Evolutionary conservation across 2,888 invertebrate genomes (phyloP), one percentile per base, ranked within the genome.

Genomic region (Eupithecia abbreviata): DNA sequence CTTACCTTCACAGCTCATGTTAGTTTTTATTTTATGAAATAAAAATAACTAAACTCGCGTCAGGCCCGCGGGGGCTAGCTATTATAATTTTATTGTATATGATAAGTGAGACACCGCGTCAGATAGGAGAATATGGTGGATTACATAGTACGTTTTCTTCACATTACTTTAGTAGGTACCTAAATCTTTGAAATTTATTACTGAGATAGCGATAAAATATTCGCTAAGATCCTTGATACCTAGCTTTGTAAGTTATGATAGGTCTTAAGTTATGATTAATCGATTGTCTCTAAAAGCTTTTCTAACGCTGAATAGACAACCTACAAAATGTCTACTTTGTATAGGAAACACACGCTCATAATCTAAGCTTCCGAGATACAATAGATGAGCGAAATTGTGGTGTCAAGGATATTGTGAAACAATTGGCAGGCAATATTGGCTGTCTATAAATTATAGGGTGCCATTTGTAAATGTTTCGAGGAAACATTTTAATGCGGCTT

Each of bases 271-370:
- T 79, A 77, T 81, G 80, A 78, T 79, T 79, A 77, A 81, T 79
- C 75, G 81, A 79, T 81, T 81, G 77, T 80, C 78, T 70, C 65
- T 18, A 71, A 80, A 77, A 78, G 82, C 81, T 79, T 78, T 80
- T 72, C 70, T 72, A 75, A 78, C 78, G 76, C 72, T 51, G 47
- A 75, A 45, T 68, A 79, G 72, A 81, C 79, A 80, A 71, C 71
- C 70, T 73, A 73, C 74, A 72, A 78, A 78, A 77, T 75, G 80
- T 65, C 74, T 70, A 74, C 75, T 76, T 78, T 77, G 77, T 78
- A 78, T 76, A 80, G 73, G 73, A 74, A 71, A 76, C 80, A 79
- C 30, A 30, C 30, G 30, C 80, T 79, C 62, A 67, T 65, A 78
- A 45, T 73, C 74, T 73, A 77, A 75, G 72, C 69, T 69, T 62